Evolutionary conservation across 2,797 vertebrate species (phyloP).

Genomic region (Semotilus atromaculatus): DNA sequence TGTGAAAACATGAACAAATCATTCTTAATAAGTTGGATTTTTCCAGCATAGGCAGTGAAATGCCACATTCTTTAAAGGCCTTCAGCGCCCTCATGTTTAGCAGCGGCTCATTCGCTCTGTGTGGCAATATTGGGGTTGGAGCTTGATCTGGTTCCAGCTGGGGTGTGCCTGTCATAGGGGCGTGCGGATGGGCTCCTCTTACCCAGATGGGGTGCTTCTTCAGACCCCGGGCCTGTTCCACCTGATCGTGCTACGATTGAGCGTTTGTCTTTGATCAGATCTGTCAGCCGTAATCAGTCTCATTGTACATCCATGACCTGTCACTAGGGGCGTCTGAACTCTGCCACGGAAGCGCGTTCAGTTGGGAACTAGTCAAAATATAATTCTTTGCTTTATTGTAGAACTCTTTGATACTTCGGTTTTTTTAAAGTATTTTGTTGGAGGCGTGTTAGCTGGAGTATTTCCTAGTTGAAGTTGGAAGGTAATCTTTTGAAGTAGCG

Average conservation of each 20-base stretch:
- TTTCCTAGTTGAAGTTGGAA: neutral
- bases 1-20: neutral
- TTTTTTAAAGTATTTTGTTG: slow-evolving; percentile 18
- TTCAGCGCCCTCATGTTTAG: slow-evolving; percentile 55
- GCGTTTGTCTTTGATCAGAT: slow-evolving; percentile 60
- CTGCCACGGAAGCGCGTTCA: slow-evolving; percentile 27
- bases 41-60: neutral
- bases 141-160: slow-evolving; percentile 45
- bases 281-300: slow-evolving; percentile 47
- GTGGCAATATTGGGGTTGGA: slow-evolving; percentile 38
- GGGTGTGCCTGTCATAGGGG: slow-evolving; percentile 43
- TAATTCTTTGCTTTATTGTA: slow-evolving; percentile 23
- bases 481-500: neutral
- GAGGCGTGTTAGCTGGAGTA: neutral
- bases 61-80: neutral
- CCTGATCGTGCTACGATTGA: slow-evolving; percentile 39
- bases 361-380: slow-evolving; percentile 58
- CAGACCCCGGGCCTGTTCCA: slow-evolving; percentile 48
- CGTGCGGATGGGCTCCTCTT: slow-evolving; percentile 47
- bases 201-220: neutral
- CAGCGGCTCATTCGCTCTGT: slow-evolving; percentile 46
- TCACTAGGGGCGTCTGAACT: slow-evolving; percentile 35
- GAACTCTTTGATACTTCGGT: slow-evolving; percentile 18
- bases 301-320: slow-evolving; percentile 48
- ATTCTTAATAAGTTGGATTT: neutral